Base-by-base conservation (phyloP, 2,888 invertebrate species). In the Cyrtodaria siliqua region DNA sequence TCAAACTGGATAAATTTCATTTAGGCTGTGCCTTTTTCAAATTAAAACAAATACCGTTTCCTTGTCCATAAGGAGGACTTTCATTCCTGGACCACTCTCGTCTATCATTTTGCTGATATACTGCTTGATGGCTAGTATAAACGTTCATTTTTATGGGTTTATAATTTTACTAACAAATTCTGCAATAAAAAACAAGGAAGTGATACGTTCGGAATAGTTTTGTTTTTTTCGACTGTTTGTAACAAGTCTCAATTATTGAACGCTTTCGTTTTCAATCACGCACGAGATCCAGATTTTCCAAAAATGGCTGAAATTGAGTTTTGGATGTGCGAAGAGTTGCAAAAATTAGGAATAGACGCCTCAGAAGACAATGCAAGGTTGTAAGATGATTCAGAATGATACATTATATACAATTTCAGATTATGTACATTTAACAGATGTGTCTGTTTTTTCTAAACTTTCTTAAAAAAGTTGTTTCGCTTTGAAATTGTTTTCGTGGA, bases 41-140 rank as follows among this genome's bases (percentile, higher is more conserved):
- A n/a, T n/a, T n/a, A n/a, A n/a, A n/a, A n/a, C n/a, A n/a, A n/a
- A n/a, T 93, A 98, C 98, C 79, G 99, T 99, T 93, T 99, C 98
- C 93, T 97, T 97, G 93, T 99, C 99, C 97, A 99, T 97, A 56
- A 99, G 94, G 82, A 99, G n/a, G 95, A 99, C 97, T 95, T 99
- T 99, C 99, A 99, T 99, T 60, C 99, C 99, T 0, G 98, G 97
- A 1, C 99, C 99, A 91, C 98, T 97, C 90, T 99, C 97, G 83
- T 97, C 96, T 4, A 98, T 97, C 98, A 99, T 99, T 94, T 98
- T 98, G 53, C 97, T 96, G 78, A 99, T 95, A 93, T 99, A 99
- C 92, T 97, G 95, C 93, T 98, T 98, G 8, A 98, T 96, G 53
- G 98, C 97, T 84, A 96, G 95, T 89, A 98, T 96, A 23, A 98